Base-by-base conservation (phyloP, 2,888 invertebrate species). In the Leptinotarsa haldemani region DNA sequence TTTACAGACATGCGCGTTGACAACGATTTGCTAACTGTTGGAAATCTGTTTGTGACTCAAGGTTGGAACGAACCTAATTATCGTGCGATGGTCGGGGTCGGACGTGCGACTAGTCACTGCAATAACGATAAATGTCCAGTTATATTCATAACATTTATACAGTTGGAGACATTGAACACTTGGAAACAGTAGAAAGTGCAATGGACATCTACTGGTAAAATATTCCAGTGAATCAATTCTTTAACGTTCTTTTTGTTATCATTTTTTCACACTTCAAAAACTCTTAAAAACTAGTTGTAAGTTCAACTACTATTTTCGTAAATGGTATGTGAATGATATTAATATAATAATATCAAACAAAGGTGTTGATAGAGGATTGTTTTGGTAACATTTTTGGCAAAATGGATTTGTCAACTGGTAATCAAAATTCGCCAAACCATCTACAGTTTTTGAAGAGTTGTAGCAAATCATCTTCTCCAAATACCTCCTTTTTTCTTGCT, bases 381-480 rank as follows among this genome's bases (percentile, higher is more conserved):
- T 73, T 69, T 64, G 40, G 66, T 52, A 58, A 53, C 56, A 66
- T 63, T 75, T 77, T 78, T 79, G 75, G 74, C 77, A 81, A 78
- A 78, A 85, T 85, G 85, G 84, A 85, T 76, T 79, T 85, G 81
- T 84, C 85, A 81, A 76, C 81, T 70, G 83, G 84, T 78, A 80
- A 82, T 68, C 83, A 83, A 73, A 80, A 80, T 74, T 78, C 83
- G 25, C 75, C 83, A 73, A 78, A 83, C 68, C 76, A 74, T 64
- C 74, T 79, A 61, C 80, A 75, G 72, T 74, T 74, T 22, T 65
- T 66, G 15, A 78, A 74, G 71, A 73, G 64, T 52, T 65, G 65
- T 72, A 70, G 69, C 22, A 74, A 69, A 22, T 69, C 71, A 56
- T 56, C 30, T 50, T 70, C 50, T 48, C 71, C 73, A 7, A 67